phyloP scores from a whole-genome alignment of 2,797 vertebrate genomes.

The Gouania willdenowi region DNA sequence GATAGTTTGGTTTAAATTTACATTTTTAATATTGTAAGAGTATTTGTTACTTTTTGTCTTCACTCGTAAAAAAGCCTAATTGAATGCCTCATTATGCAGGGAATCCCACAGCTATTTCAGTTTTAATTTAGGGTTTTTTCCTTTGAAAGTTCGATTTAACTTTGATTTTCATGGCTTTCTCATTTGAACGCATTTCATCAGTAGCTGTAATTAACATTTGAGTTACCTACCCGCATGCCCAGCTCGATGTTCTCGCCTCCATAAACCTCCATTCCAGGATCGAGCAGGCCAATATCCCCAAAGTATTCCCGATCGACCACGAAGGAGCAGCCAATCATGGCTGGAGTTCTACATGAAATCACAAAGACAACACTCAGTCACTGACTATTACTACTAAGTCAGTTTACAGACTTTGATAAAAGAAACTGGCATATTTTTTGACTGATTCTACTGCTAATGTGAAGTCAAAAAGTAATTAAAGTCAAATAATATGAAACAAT shows the following conservation, averaged over 20 bases:
- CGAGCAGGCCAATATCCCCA: conserved; percentile 91
- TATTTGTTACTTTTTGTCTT: conserved; percentile 47
- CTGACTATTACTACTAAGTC: too few species aligned
- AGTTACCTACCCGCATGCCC: conserved; percentile 90
- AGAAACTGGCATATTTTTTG: too few species aligned
- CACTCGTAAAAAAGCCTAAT: conserved; percentile 10
- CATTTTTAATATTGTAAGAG: conserved; percentile 35
- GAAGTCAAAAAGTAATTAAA: too few species aligned
- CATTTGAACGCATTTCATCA: neutral
- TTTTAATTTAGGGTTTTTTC: conserved; percentile 6
- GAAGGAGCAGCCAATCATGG: conserved; percentile 98
- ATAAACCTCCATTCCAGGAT: conserved; percentile 98
- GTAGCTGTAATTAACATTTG: neutral
- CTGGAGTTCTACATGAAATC: conserved; percentile 84
- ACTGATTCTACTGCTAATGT: too few species aligned
- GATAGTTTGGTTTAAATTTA: conserved; percentile 37
- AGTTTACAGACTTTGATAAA: too few species aligned
- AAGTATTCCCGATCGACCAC: conserved; percentile 96
- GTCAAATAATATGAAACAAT: too few species aligned
- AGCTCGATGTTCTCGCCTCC: conserved; percentile 97
- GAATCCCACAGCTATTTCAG: conserved; percentile 17
- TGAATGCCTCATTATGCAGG: conserved; percentile 24
- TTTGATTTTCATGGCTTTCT: neutral
- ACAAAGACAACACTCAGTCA: conserved; percentile 11
- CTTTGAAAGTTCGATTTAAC: too few species aligned